Evolutionary conservation across 2,797 vertebrate species (phyloP), one percentile per base, ranked within the genome.

Genomic region (Borostomias antarcticus): DNA sequence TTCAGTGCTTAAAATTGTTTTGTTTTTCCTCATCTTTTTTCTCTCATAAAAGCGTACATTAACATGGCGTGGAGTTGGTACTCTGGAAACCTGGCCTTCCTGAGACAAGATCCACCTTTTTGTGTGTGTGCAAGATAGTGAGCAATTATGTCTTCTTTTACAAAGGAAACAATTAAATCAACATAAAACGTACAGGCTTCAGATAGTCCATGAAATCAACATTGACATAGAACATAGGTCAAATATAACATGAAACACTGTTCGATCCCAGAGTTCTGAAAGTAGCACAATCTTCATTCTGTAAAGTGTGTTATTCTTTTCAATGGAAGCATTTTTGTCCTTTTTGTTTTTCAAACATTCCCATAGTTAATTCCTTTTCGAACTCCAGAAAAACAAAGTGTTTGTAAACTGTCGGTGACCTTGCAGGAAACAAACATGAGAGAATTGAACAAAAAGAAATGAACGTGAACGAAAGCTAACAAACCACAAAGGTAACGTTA

Each of bases 71-170:
- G 95, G 95, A 93, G 94, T 95, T 92, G 94, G 93, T 94, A 94
- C 95, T 95, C 95, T 93, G 96, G 95, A 97, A 95, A 94, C 94
- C 94, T 94, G 94, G 94, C 94, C 94, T 97, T 95, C 96, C 96
- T 97, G 96, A 97, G 96, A 95, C 95, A 93, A 93, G 89, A 91
- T 95, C 95, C 96, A 94, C 95, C 93, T 90, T 90, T 87, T 89
- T 76, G 79, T 87, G 85, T 86, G 91, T 95, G 96, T 96, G 96
- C 96, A 96, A 98, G 95, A 95, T 94, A 94, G 94, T 94, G 94
- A 95, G 94, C 93, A 92, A 87, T 87, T 87, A 89, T 84, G 84
- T 86, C 68, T 92, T 90, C 89, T 89, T 85, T 74, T 92, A 93
- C 82, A 91, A 91, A 89, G 85, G 84, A 84, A 85, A 86, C 85